Percentiles rank a stretch among this genome's conserved stretches.
phyloP scores from a whole-genome alignment of 2,797 vertebrate species.

The Sphaeramia orbicularis region DNA sequence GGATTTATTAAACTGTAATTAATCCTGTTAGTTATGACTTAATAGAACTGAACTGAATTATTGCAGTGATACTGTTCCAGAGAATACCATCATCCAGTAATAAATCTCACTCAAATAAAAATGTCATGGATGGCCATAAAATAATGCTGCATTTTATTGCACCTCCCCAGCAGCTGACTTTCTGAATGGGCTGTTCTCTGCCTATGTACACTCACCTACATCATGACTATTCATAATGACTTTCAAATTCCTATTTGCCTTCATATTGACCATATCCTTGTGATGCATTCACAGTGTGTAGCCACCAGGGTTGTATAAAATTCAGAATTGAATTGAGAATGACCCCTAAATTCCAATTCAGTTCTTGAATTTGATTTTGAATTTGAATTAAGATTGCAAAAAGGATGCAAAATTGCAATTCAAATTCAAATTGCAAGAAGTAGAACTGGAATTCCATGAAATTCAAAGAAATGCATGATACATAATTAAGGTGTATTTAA shows the following conservation, averaged over 20 bases:
- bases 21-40: background rate
- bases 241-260: slow-evolving; percentile 40
- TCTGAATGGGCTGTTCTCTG: background rate
- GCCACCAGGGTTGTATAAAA: no score
- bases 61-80: background rate
- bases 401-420: no score
- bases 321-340: no score
- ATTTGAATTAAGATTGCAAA: no score
- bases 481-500: no score
- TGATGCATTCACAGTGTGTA: background rate
- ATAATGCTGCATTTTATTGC: slow-evolving; percentile 1
- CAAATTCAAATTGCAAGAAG: no score
- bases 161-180: background rate
- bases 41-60: background rate
- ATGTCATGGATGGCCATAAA: background rate
- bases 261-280: slow-evolving; percentile 9
- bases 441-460: no score
- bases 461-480: no score
- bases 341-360: no score
- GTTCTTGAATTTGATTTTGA: no score
- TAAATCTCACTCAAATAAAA: slow-evolving; percentile 8
- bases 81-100: background rate
- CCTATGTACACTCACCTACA: background rate
- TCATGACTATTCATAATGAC: slow-evolving; percentile 32
- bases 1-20: background rate